phyloP scores from a whole-genome alignment of 2,113 vertebrate genomes.

The Mesembrinibis cayennensis region DNA sequence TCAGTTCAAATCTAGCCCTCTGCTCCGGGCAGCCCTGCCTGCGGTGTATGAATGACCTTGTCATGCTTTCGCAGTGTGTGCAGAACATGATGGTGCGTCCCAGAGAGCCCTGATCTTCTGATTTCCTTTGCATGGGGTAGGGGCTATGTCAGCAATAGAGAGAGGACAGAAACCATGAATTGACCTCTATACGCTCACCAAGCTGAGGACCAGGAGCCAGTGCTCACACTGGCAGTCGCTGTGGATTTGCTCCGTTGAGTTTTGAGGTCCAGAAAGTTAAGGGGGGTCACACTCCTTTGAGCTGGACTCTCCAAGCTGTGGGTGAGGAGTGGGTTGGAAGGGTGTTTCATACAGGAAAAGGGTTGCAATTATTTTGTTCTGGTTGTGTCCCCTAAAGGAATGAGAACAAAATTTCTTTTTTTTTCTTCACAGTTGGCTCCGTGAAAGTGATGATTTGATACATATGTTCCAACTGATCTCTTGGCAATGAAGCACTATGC shows the following conservation, averaged over 20 bases:
- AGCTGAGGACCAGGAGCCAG: background rate
- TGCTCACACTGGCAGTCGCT: background rate
- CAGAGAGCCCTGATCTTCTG: background rate
- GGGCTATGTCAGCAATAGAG: background rate
- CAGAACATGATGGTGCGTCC: background rate
- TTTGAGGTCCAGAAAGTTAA: background rate
- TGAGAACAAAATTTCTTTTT: background rate
- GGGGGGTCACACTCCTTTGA: background rate
- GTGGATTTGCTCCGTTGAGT: background rate
- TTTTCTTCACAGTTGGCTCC: background rate
- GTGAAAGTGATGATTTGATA: background rate
- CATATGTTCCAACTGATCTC: constrained; percentile 32
- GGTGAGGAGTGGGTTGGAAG: background rate
- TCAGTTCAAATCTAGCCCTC: background rate
- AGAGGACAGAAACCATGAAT: background rate
- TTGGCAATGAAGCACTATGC: background rate
- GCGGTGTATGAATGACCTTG: background rate
- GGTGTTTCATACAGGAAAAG: background rate
- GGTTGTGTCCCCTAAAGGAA: background rate
- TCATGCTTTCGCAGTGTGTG: background rate
- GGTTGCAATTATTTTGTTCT: background rate
- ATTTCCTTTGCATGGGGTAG: background rate
- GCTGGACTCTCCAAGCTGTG: background rate
- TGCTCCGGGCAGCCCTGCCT: background rate
- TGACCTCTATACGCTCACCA: fast-evolving